These are phyloP conservation scores for Tragopan temminckii DNA, from an alignment of 2,797 vertebrate genomes.

Conservation along the genomic window DNA sequence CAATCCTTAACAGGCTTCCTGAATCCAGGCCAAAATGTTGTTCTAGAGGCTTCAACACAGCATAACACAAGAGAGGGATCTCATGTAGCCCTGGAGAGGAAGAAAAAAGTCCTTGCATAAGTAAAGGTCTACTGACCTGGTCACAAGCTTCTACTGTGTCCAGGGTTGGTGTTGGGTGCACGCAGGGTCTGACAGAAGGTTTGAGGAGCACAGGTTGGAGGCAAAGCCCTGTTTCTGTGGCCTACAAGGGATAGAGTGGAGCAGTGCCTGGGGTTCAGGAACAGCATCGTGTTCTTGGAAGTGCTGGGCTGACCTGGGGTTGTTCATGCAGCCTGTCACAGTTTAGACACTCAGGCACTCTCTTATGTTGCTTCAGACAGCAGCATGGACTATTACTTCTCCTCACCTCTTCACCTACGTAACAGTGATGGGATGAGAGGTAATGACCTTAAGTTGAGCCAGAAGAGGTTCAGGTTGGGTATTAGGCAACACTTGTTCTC, in stretches of 20 bases:
- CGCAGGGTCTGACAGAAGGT: background rate
- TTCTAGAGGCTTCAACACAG: background rate
- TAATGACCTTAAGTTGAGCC: too few species aligned
- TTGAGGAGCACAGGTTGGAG: background rate
- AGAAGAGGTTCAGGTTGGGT: too few species aligned
- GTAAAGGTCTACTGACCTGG: background rate
- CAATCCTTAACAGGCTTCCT: background rate
- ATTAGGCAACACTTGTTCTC: too few species aligned
- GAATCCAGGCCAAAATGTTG: background rate
- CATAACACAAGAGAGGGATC: background rate
- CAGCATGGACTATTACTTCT: background rate
- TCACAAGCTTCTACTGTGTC: background rate
- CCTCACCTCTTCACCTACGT: background rate
- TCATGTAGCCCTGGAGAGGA: background rate
- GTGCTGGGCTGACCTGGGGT: background rate
- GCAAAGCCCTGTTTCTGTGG: background rate
- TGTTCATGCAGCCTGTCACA: background rate
- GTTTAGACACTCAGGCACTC: background rate
- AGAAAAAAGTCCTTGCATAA: background rate
- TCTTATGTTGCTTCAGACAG: too few species aligned
- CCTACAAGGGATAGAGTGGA: rapidly evolving
- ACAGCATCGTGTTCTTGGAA: background rate
- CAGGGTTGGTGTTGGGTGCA: rapidly evolving
- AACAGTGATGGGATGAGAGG: too few species aligned
- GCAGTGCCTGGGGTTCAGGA: background rate